These are phyloP conservation scores for Pseudomyrmex cubaensis DNA, from an alignment of 1,140 invertebrate species.

Conservation along the genomic window DNA sequence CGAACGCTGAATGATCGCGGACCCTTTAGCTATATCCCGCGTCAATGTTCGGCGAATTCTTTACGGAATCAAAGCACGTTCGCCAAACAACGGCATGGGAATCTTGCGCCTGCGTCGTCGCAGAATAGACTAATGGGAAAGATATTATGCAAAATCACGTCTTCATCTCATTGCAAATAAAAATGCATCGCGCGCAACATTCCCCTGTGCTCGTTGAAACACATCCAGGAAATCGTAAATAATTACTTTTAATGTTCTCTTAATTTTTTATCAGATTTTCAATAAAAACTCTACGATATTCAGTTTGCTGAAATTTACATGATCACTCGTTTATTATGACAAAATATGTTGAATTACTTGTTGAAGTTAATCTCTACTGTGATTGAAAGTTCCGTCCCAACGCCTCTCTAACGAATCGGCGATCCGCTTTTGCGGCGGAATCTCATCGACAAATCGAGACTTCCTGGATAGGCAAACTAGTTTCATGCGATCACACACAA, in stretches of 20 bases:
- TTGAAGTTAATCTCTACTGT: slow-evolving; percentile 33
- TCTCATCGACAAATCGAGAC: slow-evolving; percentile 47
- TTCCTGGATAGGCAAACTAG: slow-evolving; percentile 62
- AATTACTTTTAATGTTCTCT: background rate
- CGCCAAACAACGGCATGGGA: slow-evolving; percentile 64
- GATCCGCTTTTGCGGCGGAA: slow-evolving; percentile 38
- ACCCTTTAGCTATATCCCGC: slow-evolving; percentile 61
- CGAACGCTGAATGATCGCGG: slow-evolving; percentile 60
- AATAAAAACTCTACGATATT: background rate
- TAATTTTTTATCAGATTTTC: background rate
- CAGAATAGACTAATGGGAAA: background rate
- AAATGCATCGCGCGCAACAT: slow-evolving; percentile 6
- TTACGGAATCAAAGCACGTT: slow-evolving; percentile 56
- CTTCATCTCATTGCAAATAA: slow-evolving; percentile 10
- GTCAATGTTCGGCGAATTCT: slow-evolving; percentile 63
- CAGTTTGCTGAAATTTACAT: too few relatives aligned
- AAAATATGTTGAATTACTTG: slow-evolving; percentile 10
- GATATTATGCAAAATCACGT: slow-evolving; percentile 49
- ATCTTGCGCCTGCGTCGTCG: slow-evolving; percentile 53
- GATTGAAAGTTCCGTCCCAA: slow-evolving; percentile 18
- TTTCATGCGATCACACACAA: slow-evolving; percentile 65
- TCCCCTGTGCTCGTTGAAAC: slow-evolving; percentile 16
- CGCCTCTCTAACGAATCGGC: slow-evolving; percentile 41
- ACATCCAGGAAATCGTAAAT: slow-evolving; percentile 37
- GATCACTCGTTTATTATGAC: background rate